These are phyloP conservation scores for Leucania comma DNA, from an alignment of 2,888 invertebrate genomes.

Conservation along the genomic window DNA sequence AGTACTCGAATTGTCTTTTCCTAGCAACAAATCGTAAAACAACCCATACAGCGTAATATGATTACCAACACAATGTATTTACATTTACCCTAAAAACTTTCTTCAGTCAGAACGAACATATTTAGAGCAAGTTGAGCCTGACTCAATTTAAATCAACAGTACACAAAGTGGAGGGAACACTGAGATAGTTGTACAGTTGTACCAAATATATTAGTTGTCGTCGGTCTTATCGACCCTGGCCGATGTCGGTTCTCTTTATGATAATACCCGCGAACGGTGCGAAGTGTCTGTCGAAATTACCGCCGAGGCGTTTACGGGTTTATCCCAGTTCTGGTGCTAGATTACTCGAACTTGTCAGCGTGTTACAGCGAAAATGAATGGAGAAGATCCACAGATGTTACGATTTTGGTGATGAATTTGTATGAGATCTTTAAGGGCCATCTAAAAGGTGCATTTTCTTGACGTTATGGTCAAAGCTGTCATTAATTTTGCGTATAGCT, in stretches of 20 bases:
- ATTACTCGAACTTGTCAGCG: constrained; percentile 57
- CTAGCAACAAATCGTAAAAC: not conserved
- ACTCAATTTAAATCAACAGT: constrained; percentile 43
- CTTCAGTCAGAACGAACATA: constrained; percentile 25
- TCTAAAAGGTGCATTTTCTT: too few relatives aligned
- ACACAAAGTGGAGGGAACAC: constrained; percentile 14
- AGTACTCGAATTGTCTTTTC: not conserved
- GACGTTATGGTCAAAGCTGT: too few relatives aligned
- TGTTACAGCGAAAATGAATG: constrained; percentile 6
- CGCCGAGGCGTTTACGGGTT: constrained; percentile 69
- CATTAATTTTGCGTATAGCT: too few relatives aligned
- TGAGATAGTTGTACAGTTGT: constrained; percentile 32
- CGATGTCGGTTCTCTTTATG: constrained; percentile 74
- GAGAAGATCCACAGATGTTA: constrained; percentile 24
- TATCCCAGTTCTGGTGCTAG: constrained; percentile 66
- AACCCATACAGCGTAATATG: constrained; percentile 14
- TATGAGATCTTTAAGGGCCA: not conserved
- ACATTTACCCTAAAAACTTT: constrained; percentile 11
- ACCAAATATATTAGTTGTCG: constrained; percentile 35
- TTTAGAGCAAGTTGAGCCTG: constrained; percentile 33
- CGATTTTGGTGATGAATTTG: not conserved
- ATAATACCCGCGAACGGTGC: constrained; percentile 72
- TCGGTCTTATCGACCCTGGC: constrained; percentile 67
- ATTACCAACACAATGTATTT: constrained; percentile 21
- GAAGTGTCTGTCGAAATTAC: constrained; percentile 74